Base-by-base conservation (phyloP, 2,113 vertebrate genomes). In the Lipophrys pholis region DNA sequence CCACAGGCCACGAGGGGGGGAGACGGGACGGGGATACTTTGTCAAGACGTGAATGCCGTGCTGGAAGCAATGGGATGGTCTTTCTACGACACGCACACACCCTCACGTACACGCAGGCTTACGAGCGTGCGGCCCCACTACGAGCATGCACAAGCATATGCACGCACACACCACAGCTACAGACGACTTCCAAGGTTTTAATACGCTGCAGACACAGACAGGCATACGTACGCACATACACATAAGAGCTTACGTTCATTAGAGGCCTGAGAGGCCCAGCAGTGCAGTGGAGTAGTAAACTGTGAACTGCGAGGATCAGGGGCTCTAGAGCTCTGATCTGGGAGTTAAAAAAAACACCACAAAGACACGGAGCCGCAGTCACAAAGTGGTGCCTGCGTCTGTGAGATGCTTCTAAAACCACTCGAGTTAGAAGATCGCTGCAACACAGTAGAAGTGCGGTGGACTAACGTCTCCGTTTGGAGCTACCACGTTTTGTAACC, bases 321-420 rank as follows among this genome's bases (percentile, higher is more conserved):
- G 97, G 97, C 93, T 97, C 95, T 95, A 97, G 94, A 95, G 96
- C 95, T 95, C 97, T 96, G 94, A 98, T 99, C 97, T 97, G 96
- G 93, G 90, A 91, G 95, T 94, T 94, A 95, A 62, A 78, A 83
- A 30, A 30, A 30, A 30, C 2, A 89, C 62, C 81, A 97, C 94
- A 95, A 92, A 96, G 94, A 94, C 93, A 94, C 71, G 94, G 69
- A 95, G 75, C 78, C 41, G 80, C 71, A 42, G 76, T 90, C 85
- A 92, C 79, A 85, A 67, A 55, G 78, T n/a, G 73, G 57, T 17
- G 30, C 70, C 83, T 50, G 77, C 40, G 70, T 67, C 21, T 50
- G 12, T 69, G 70, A 76, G 59, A 73, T 69, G 78, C 76, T 83
- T 71, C 70, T 65, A 65, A 65, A 80, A 87, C 63, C 64, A 67